Base-by-base conservation (phyloP, 1,140 invertebrate genomes). In the Zaprionus ghesquierei region DNA sequence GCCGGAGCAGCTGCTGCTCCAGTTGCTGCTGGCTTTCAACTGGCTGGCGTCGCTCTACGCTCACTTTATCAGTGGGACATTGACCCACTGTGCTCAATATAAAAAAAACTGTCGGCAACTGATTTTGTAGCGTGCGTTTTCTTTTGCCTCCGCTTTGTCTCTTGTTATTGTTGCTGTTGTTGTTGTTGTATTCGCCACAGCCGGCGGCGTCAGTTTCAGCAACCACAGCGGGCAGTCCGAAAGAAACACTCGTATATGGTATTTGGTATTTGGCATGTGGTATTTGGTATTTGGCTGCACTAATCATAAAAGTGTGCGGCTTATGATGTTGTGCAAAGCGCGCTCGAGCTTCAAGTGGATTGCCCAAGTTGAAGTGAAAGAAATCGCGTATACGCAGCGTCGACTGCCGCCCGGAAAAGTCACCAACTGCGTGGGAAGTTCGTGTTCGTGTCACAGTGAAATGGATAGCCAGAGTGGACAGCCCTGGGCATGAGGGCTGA, bases 11-110 rank as follows among this genome's bases (percentile, higher is more conserved):
- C 64, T 55, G 72, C 44, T 77, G 75, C 61, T 69, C 64, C 64
- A 56, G 66, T 58, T 65, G 72, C 72, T 65, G 73, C 62, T 38
- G 65, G 62, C 59, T 72, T 64, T 70, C 68, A 64, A 70, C 68
- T 69, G 70, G 64, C 51, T 46, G 56, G 46, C 25, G 58, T 53
- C 70, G 73, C 69, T 63, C 55, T 35, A 76, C 77, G 82, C 66
- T 87, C 84, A 87, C 82, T 87, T 87, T 87, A 87, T 87, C 85
- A 87, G 82, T 87, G 82, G 82, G 82, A 87, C 82, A 87, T 87
- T 87, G 84, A 87, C 84, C 84, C 84, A 87, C 84, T 87, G 84
- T 68, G 79, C 84, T 87, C 84, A 87, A 87, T 89, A 87, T 87
- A 77, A 68, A 84, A 87, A 77, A 69, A 69, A 69, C 70, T 70